phyloP scores from a whole-genome alignment of 2,888 invertebrate genomes.

The Polydrusus cervinus region DNA sequence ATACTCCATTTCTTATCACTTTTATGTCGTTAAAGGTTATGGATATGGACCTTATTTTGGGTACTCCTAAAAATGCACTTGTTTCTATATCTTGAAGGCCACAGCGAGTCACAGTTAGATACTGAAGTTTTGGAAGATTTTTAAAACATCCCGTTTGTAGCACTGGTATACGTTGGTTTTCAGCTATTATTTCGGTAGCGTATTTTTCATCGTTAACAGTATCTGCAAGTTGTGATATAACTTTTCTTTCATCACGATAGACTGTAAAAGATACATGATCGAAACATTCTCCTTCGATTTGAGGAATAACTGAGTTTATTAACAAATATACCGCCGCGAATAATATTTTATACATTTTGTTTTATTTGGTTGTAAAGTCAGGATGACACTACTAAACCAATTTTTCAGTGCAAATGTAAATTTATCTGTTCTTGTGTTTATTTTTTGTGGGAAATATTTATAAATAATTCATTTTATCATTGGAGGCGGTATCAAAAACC shows the following conservation, averaged over 20 bases:
- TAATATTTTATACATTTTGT: not conserved
- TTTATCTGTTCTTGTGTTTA: conserved; percentile 13
- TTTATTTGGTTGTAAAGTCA: not conserved
- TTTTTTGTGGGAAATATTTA: conserved; percentile 11
- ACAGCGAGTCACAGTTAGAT: conserved; percentile 50
- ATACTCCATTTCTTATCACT: conserved; percentile 53
- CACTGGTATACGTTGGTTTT: conserved; percentile 55
- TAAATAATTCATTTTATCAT: conserved; percentile 16
- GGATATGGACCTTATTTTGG: conserved; percentile 52
- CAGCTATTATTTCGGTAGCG: conserved; percentile 57
- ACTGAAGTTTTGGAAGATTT: conserved; percentile 54
- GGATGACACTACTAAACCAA: too few relatives aligned
- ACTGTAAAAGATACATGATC: conserved; percentile 43
- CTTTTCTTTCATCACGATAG: conserved; percentile 20
- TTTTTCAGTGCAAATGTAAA: not conserved
- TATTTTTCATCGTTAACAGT: conserved; percentile 48
- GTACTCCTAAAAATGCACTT: conserved; percentile 55
- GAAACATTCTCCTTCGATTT: conserved; percentile 37
- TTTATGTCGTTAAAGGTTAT: conserved; percentile 57
- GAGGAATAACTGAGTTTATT: not conserved
- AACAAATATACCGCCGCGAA: too few relatives aligned
- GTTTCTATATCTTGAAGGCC: conserved; percentile 53
- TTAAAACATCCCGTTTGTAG: conserved; percentile 55
- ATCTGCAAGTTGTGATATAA: conserved; percentile 33
- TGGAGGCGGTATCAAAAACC: not conserved